These are phyloP conservation scores for Nyctibius bracteatus DNA, from an alignment of 2,113 vertebrate genomes.

Conservation along the genomic window DNA sequence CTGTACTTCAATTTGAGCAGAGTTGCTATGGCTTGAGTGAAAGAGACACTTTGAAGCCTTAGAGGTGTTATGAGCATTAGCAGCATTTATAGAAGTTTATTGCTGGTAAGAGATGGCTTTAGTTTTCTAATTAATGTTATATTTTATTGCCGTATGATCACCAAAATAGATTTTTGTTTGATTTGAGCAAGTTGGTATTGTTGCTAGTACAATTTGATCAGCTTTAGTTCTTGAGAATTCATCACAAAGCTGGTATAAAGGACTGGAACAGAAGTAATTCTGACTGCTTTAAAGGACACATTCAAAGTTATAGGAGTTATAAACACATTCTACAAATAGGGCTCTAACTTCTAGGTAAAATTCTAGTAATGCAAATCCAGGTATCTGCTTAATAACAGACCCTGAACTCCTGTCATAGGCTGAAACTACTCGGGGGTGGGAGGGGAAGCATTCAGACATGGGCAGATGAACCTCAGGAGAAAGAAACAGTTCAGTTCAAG, in stretches of 20 bases:
- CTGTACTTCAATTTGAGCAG: not conserved
- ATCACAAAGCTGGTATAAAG: not conserved
- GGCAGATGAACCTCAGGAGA: not conserved
- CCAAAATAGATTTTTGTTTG: not conserved
- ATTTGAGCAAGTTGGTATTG: not conserved
- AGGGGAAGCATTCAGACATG: not conserved
- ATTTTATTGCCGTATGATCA: not conserved
- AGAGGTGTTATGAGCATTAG: not conserved
- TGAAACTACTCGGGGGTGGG: not conserved
- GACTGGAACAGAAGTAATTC: not conserved
- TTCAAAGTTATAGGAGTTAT: not conserved
- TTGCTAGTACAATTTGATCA: not conserved
- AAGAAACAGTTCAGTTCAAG: not conserved
- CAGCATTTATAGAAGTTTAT: not conserved
- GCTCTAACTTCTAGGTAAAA: not conserved
- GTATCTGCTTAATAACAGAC: not conserved
- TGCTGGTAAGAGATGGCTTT: not conserved
- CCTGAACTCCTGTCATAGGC: not conserved
- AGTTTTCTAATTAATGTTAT: not conserved
- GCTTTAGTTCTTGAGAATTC: not conserved
- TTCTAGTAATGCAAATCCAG: not conserved
- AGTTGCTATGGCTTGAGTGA: not conserved
- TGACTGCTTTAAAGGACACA: not conserved
- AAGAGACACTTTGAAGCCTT: not conserved
- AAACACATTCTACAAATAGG: not conserved